Evolutionary conservation across 2,113 vertebrate species (phyloP), one percentile per base, ranked within the genome.

Genomic region (Colossoma macropomum): DNA sequence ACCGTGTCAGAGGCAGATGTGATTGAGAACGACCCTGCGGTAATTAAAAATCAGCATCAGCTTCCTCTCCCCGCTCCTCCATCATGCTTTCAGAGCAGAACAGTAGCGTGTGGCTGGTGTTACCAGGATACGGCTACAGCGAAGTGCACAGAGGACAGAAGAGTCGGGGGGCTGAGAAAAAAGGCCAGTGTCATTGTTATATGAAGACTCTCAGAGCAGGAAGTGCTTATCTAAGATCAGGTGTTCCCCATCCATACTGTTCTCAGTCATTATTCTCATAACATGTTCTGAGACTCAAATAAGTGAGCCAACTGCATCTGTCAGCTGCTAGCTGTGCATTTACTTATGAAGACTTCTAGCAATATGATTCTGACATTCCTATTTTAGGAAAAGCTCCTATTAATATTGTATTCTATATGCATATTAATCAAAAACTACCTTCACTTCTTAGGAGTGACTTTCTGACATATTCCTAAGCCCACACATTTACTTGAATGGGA

Each of bases 11-110:
- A 79, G 59, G 41, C 52, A 77, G 25, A 75, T 62, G 66, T 60
- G 75, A 54, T 75, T 71, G 81, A 60, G 76, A 68, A 62, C 54
- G 23, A 79, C 70, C 38, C 80, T 21, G 66, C 25, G 62, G 77
- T 86, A 75, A 86, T 83, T 83, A 80, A 86, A 86, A 79, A 80
- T 79, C 54, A 65, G 63, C 41, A 7, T 63, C 75, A 11, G 59
- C 59, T 74, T 79, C 68, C 65, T 83, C 63, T 72, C 34, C 23
- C 85, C 25, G 11, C 45, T 71, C 72, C 71, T 65, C 45, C 13
- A 30, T 69, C 17, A 56, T 65, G 80, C 50, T 19, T 11, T 68
- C n/a, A 27, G 19, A 17, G 17, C 48, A 34, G 70, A 79, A 41
- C 27, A 27, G 60, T 3, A 19, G 41, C 19, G 45, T 28, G 38